phyloP scores from a whole-genome alignment of 2,113 vertebrate genomes.

The Dipodomys stephensi region DNA sequence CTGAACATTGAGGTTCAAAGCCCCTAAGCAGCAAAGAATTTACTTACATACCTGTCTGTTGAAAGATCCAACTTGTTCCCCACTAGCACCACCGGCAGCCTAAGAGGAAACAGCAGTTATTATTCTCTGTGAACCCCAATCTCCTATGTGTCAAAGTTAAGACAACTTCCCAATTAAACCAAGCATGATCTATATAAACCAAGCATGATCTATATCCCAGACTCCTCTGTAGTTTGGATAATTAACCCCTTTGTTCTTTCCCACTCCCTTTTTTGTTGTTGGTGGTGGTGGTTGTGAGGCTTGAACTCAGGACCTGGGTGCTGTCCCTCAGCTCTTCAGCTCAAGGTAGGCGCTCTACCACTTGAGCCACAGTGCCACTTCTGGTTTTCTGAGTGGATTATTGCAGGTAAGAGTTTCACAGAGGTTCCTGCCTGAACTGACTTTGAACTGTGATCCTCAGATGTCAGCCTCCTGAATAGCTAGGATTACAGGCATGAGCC shows the following conservation, averaged over 20 bases:
- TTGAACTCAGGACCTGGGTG: too few species aligned
- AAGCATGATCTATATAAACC: background rate
- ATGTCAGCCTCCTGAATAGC: too few species aligned
- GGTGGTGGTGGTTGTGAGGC: too few species aligned
- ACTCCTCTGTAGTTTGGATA: background rate
- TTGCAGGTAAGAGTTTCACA: too few species aligned
- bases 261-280: background rate
- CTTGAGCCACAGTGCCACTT: too few species aligned
- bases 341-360: too few species aligned
- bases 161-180: background rate
- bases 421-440: too few species aligned
- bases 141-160: background rate
- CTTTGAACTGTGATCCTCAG: too few species aligned
- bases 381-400: too few species aligned
- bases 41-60: conserved; percentile 88
- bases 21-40: background rate
- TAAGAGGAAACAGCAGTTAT: conserved; percentile 73
- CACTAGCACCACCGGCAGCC: conserved; percentile 92
- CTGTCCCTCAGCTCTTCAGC: too few species aligned
- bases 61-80: conserved; percentile 94
- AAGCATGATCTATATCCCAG: background rate
- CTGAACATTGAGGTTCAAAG: too few species aligned
- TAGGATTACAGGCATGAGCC: too few species aligned
- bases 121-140: background rate
- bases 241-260: background rate